Percentiles rank a stretch among this genome's conserved stretches.
Conservation (phyloP, 2,888 invertebrate genomes). For the Dendrolimus pini region DNA sequence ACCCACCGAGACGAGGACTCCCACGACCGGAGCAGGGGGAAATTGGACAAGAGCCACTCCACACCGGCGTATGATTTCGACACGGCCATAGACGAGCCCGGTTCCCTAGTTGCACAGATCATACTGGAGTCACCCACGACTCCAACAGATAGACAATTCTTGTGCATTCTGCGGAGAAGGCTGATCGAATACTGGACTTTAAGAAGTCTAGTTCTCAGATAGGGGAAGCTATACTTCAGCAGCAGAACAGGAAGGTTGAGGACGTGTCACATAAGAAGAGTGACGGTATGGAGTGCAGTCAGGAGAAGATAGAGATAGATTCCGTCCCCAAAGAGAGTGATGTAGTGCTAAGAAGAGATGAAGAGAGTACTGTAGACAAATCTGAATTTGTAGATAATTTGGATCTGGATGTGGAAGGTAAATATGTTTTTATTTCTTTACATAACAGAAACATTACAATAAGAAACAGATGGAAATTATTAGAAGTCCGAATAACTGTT, state of each 20-base stretch:
- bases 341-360: not conserved
- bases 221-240: slow-evolving; percentile 49
- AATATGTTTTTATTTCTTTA: no score
- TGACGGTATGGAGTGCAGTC: not conserved
- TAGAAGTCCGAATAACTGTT: no score
- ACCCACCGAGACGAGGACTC: slow-evolving; percentile 2
- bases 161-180: slow-evolving; percentile 41
- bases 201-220: slow-evolving; percentile 56
- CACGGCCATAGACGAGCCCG: slow-evolving; percentile 25
- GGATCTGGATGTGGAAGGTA: slow-evolving; percentile 7
- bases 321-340: not conserved
- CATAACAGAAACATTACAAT: no score
- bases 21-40: slow-evolving; percentile 35
- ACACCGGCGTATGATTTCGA: slow-evolving; percentile 87
- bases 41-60: slow-evolving; percentile 87
- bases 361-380: not conserved
- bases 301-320: slow-evolving; percentile 1
- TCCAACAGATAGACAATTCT: slow-evolving; percentile 28
- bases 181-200: slow-evolving; percentile 58
- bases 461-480: no score
- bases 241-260: slow-evolving; percentile 20
- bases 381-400: not conserved
- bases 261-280: slow-evolving; percentile 5
- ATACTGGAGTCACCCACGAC: slow-evolving; percentile 56
- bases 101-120: slow-evolving; percentile 31